Evolutionary conservation across 2,888 invertebrate species (phyloP), one percentile per base, ranked within the genome.

Genomic region (Drosophila anomalata): DNA sequence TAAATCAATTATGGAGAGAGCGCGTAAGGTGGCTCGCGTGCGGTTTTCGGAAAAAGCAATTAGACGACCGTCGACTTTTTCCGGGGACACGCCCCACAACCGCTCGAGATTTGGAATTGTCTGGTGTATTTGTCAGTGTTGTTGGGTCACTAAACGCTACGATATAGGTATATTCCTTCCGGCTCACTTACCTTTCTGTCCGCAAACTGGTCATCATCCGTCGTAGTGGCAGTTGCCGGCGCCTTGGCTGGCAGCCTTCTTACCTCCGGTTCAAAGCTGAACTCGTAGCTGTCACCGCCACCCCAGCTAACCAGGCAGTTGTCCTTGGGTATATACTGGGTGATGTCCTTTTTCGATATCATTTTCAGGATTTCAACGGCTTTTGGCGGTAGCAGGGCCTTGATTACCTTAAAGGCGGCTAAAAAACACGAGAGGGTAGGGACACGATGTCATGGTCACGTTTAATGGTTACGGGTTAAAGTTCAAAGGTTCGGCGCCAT

Each of bases 321-420:
- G 71, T 96, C 95, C 0, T 94, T 93, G 53, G 94, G 92, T 2
- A 98, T 95, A 88, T 94, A 95, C 14, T 96, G 95, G 70, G 94
- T 94, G 50, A 98, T 92, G 14, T 93, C 94, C 68, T 95, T 94
- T 90, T 96, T 96, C 58, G 94, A 94, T 0, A 97, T 94, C 92
- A 97, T 96, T 91, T 96, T 97, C 90, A 98, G 96, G 91, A 95
- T 95, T 87, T 97, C 96, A 20, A 97, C 95, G 11, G 97, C 97
- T 91, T 96, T 96, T 0, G 97, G 95, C 2, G 97, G 98, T 57
- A 99, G 91, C 93, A 97, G 94, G 0, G 95, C 93, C 91, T 97
- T 98, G 8, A 98, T 96, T 46, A 98, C 94, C 92, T 96, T 97
- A 92, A 98, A 98, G 0, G 97, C 97, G 74, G 98, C 97, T 96